phyloP scores from a whole-genome alignment of 92 coral and sea anemone genomes.

The Epizoanthus scotinus region DNA sequence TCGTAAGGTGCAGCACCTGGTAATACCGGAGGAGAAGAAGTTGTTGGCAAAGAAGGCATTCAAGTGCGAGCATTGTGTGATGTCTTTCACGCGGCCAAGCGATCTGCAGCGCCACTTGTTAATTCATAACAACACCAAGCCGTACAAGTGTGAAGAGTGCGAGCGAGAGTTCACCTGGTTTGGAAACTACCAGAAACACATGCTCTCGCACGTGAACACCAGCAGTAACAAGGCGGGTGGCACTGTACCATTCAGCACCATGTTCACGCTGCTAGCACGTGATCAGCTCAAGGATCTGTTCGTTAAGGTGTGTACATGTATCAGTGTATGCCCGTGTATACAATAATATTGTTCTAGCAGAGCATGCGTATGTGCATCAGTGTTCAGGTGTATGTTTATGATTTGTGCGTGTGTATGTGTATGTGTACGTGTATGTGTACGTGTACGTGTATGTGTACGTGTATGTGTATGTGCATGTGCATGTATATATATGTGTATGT shows the following conservation, averaged over 20 bases:
- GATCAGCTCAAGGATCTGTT: conserved; percentile 87
- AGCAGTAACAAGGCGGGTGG: conserved; percentile 46
- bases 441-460: neutral
- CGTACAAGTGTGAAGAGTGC: conserved; percentile 94
- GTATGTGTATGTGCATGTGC: neutral
- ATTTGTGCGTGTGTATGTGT: too few species aligned
- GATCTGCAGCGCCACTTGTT: conserved; percentile 93
- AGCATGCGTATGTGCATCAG: neutral
- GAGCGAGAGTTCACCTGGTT: conserved; percentile 99
- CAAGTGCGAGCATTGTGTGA: conserved; percentile 85
- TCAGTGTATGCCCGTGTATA: neutral
- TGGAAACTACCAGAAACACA: conserved; percentile 96
- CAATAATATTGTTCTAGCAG: neutral
- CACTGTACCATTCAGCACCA: conserved; percentile 69
- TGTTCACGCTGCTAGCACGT: conserved; percentile 86
- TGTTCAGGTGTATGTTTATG: neutral
- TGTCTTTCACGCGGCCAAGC: conserved; percentile 98
- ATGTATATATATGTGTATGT: neutral
- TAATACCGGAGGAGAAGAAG: conserved; percentile 19
- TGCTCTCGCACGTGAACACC: conserved; percentile 82
- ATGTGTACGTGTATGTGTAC: neutral
- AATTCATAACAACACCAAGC: conserved; percentile 88
- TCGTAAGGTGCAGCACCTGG: neutral
- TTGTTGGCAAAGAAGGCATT: conserved; percentile 67
- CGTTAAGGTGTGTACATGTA: conserved; percentile 50